Base-by-base conservation (phyloP, 2,113 vertebrate species). In the Cephalopterus ornatus region DNA sequence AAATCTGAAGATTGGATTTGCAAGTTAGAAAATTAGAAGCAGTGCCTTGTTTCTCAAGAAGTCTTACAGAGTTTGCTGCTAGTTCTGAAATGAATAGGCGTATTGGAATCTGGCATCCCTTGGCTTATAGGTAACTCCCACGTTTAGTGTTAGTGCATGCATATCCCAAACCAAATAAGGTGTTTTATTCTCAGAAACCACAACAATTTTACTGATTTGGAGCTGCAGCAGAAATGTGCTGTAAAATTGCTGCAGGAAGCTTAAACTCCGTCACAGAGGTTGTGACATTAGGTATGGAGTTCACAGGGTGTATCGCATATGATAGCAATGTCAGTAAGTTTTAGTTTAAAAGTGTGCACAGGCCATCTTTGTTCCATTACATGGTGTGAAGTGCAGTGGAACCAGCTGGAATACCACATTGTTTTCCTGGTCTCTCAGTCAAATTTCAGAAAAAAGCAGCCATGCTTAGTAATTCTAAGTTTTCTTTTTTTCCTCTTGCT, bases 1-100 rank as follows among this genome's bases (percentile, higher is more conserved):
- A 94, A 92, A 88, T 76, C 49, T 91, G 37, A 81, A 95, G 84
- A 88, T 20, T 55, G 71, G 23, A 46, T 90, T 93, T 93, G 76
- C 44, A 72, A 27, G 67, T 73, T 75, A 85, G 33, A 66, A 89
- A 92, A 27, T 41, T 8, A 55, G 11, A 39, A 62, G 37, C 33
- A 47, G 14, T 82, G 11, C 39, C 24, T 94, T 83, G 18, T 76
- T 96, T 95, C 87, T 95, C 41, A 47, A 87, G 89, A 74, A 93
- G 21, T 85, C 70, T 87, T 63, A 59, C 0, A 2, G 24, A 46
- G 53, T 77, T 94, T 84, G 21, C 44, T 89, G 49, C 39, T 76
- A 8, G 41, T 97, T 79, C 71, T 92, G 77, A 92, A 93, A 89
- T 93, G 72, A 95, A 46, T 85, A 82, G 78, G 44, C 27, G 5